Evolutionary conservation across 2,888 invertebrate genomes (phyloP), one percentile per base, ranked within the genome.

Genomic region (Anoplius nigerrimus): DNA sequence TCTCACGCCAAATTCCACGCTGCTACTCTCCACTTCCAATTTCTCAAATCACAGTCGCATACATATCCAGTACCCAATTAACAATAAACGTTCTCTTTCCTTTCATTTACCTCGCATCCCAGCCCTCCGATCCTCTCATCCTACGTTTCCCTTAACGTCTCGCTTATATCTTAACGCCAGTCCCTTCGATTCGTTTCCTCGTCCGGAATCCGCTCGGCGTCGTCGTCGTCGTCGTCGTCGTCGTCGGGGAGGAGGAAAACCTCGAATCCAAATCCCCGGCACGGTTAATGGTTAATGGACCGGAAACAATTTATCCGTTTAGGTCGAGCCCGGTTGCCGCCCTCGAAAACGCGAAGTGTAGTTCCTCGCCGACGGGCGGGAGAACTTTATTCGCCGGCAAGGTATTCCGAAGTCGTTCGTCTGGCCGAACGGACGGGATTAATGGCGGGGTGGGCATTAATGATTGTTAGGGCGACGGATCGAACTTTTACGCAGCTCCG

Each of bases 211-310:
- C 71, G 69, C 71, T 63, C 59, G 69, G 62, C 57, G 69, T n/a
- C n/a, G n/a, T n/a, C n/a, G n/a, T n/a, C n/a, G n/a, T n/a, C n/a
- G n/a, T n/a, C n/a, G n/a, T n/a, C n/a, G n/a, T n/a, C n/a, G n/a
- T n/a, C n/a, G n/a, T n/a, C n/a, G 68, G 63, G 70, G 34, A 69
- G 75, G 63, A 68, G 75, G 75, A 79, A 81, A 81, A 83, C 77
- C 82, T 82, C 79, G 73, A 83, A 82, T 81, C 82, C 81, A 76
- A 86, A 84, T 82, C 80, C 79, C 76, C 76, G 74, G 68, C 80
- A 77, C 76, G 80, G 79, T 85, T 82, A 83, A 86, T 80, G 84
- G 71, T 86, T 85, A 87, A 88, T 87, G 86, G 86, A 78, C 81
- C 77, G 84, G 84, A 88, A 86, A 83, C 83, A 84, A 85, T 88